Conservation (phyloP, 2,113 vertebrate species). For the Propithecus coquereli region DNA sequence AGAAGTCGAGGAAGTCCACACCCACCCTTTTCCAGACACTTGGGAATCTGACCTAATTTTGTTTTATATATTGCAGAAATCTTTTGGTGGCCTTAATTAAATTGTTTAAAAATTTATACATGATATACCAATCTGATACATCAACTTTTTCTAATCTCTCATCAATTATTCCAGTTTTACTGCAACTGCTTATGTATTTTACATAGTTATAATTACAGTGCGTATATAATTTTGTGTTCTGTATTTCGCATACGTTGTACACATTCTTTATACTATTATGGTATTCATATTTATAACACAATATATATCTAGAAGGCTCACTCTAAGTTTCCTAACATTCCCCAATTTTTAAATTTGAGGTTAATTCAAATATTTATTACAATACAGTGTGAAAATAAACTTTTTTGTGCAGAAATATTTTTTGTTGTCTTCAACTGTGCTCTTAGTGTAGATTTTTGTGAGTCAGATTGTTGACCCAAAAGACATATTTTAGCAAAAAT, state of each 20-base stretch:
- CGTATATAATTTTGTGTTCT: not conserved
- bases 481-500: not conserved
- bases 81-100: not conserved
- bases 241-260: not conserved
- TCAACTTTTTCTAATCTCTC: not conserved
- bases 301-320: not conserved
- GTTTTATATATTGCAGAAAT: not conserved
- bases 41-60: slow-evolving; percentile 35
- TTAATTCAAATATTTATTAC: not conserved
- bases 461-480: not conserved
- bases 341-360: not conserved
- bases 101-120: not conserved
- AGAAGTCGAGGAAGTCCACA: slow-evolving; percentile 41
- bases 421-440: not conserved
- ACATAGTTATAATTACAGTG: not conserved
- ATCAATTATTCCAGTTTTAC: not conserved
- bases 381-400: not conserved
- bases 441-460: not conserved
- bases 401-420: slow-evolving; percentile 15
- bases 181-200: not conserved
- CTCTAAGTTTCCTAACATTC: not conserved
- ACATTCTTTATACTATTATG: not conserved
- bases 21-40: slow-evolving; percentile 34
- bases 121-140: not conserved
- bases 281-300: not conserved